Conservation (phyloP, 2,888 invertebrate species). For the Ariolimax columbianus region DNA sequence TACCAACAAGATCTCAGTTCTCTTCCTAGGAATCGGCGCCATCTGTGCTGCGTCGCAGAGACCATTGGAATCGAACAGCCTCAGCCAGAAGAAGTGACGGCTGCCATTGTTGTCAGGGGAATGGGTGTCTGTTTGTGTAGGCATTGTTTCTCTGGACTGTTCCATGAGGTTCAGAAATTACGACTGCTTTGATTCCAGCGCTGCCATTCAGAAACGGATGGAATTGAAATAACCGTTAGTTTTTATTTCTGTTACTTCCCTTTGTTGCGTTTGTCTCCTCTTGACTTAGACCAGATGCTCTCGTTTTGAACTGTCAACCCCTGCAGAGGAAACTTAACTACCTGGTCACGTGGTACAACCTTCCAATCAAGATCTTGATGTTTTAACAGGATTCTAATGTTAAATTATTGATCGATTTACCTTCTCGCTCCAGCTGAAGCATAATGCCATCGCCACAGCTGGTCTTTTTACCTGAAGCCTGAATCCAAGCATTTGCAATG, state of each 20-base stretch:
- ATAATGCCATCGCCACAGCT: no score
- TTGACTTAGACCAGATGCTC: constrained; percentile 32
- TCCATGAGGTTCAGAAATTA: constrained; percentile 19
- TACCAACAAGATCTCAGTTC: neutral
- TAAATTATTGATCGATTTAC: no score
- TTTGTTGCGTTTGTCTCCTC: constrained; percentile 27
- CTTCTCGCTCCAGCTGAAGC: no score
- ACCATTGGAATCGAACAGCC: constrained; percentile 18
- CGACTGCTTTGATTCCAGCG: constrained; percentile 17
- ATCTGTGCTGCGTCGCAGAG: constrained; percentile 31
- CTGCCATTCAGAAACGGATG: neutral
- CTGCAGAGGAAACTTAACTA: neutral
- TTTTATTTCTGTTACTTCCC: constrained; percentile 30
- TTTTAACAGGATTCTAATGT: no score
- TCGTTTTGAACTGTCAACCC: neutral
- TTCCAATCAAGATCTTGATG: neutral
- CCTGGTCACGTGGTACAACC: constrained; percentile 6
- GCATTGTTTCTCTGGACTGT: constrained; percentile 1
- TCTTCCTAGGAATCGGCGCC: neutral
- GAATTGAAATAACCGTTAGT: constrained; percentile 18
- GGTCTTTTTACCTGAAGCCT: no score
- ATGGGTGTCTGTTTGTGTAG: constrained; percentile 1
- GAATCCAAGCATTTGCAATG: no score
- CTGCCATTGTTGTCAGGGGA: constrained; percentile 10
- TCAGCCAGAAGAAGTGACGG: neutral